Percentiles rank a stretch among this genome's conserved stretches.
Evolutionary conservation across 2,797 vertebrate genomes (phyloP).

Genomic region (Neostethus bicornis): DNA sequence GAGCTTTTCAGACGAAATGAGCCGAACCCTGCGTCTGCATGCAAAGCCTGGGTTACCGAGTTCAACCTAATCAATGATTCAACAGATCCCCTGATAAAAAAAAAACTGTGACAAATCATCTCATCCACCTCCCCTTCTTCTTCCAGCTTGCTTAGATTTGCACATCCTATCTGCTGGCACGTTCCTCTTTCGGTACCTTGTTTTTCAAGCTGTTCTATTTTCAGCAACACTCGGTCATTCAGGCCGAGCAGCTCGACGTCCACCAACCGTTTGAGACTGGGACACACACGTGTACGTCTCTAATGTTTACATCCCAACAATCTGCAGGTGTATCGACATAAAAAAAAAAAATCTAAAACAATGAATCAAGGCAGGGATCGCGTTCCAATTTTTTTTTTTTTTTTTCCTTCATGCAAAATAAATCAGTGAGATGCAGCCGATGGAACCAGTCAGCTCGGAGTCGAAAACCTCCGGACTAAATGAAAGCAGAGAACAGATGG

Average conservation of each 20-base stretch:
- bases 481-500: constrained; percentile 66
- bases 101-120: constrained; percentile 24
- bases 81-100: constrained; percentile 48
- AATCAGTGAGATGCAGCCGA: constrained; percentile 22
- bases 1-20: constrained; percentile 21
- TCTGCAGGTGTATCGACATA: constrained; percentile 3
- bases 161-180: constrained; percentile 25
- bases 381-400: neutral
- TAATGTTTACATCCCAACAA: neutral
- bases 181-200: constrained; percentile 7
- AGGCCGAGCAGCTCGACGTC: constrained; percentile 46
- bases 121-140: constrained; percentile 4
- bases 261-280: constrained; percentile 18
- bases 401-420: constrained; percentile 11
- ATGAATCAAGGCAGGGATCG: neutral
- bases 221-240: constrained; percentile 68
- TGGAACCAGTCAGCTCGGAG: constrained; percentile 29
- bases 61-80: constrained; percentile 64
- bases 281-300: constrained; percentile 5
- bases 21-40: constrained; percentile 19
- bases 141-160: constrained; percentile 26
- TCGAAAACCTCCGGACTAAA: constrained; percentile 56
- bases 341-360: constrained; percentile 9
- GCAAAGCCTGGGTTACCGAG: constrained; percentile 31
- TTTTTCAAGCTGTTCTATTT: constrained; percentile 62